Conservation (phyloP, 2,888 invertebrate species). For the Artemia sinica region DNA sequence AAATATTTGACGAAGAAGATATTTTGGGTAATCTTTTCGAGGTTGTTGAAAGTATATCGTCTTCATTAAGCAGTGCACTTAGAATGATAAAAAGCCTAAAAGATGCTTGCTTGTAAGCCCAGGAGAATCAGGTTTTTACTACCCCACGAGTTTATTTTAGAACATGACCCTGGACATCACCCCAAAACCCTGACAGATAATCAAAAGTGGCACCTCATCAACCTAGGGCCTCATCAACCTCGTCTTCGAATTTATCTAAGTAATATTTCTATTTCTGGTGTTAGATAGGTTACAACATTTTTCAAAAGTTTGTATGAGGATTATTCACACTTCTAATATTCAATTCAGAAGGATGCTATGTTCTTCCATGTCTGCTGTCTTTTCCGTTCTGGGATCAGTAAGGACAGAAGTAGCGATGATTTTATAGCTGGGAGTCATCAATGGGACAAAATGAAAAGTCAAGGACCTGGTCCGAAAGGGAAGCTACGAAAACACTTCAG, state of each 20-base stretch:
- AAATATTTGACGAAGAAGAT: no score
- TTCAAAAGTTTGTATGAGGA: neutral
- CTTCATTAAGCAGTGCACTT: no score
- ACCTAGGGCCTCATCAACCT: conserved; percentile 15
- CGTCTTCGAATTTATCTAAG: no score
- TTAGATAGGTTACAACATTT: no score
- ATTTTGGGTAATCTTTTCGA: no score
- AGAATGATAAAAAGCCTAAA: no score
- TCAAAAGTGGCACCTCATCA: conserved; percentile 14
- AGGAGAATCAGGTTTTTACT: neutral
- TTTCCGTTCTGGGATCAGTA: neutral
- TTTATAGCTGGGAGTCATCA: neutral
- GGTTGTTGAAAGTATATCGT: no score
- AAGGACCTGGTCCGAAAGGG: neutral
- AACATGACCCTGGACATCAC: conserved; percentile 16
- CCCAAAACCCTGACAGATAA: conserved; percentile 14
- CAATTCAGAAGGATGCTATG: neutral
- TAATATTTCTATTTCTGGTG: no score
- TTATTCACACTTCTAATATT: neutral
- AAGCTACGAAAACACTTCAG: conserved; percentile 1
- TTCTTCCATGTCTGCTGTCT: neutral
- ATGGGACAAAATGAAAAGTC: conserved; percentile 13
- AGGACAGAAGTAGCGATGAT: neutral
- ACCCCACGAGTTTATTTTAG: conserved; percentile 4
- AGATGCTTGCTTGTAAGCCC: no score